These are phyloP conservation scores for Nomada flava DNA, from an alignment of 2,888 invertebrate genomes.

Conservation along the genomic window DNA sequence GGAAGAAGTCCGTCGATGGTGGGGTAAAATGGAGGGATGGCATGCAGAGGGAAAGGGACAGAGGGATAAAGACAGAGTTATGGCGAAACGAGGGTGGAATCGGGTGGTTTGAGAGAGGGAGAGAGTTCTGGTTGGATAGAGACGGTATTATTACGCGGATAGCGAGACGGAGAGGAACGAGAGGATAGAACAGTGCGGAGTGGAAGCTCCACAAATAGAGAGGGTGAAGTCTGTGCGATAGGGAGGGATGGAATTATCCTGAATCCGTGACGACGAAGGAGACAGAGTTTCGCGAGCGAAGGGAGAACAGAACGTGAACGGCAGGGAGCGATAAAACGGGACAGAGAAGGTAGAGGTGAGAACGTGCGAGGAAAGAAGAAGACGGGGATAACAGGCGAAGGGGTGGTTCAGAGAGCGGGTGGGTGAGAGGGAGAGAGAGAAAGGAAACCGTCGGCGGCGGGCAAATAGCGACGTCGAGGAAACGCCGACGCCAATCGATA, in stretches of 20 bases:
- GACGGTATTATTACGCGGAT: not conserved
- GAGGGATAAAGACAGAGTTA: conserved; percentile 7
- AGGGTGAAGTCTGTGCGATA: not conserved
- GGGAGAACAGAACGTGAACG: not conserved
- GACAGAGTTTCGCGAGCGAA: not conserved
- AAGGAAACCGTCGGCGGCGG: conserved; percentile 45
- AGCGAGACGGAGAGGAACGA: not conserved
- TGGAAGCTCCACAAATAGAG: conserved; percentile 7
- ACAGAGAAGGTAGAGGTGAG: conserved; percentile 44
- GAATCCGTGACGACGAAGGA: not conserved
- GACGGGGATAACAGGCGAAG: conserved; percentile 31
- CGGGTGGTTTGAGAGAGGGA: conserved; percentile 24
- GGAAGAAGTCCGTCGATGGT: conserved; percentile 31
- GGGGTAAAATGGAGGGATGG: not conserved
- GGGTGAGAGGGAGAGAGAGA: conserved; percentile 17
- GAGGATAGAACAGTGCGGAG: not conserved
- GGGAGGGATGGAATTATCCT: not conserved
- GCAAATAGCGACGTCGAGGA: conserved; percentile 75
- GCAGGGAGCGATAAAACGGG: conserved; percentile 50
- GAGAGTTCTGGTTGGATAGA: conserved; percentile 31
- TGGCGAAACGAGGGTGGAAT: not conserved
- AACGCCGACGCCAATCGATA: conserved; percentile 81
- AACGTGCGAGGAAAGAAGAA: conserved; percentile 31
- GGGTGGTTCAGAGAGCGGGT: conserved; percentile 18
- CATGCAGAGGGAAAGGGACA: conserved; percentile 5